phyloP scores from a whole-genome alignment of 2,797 vertebrate species.

The Eupleurogrammus muticus region DNA sequence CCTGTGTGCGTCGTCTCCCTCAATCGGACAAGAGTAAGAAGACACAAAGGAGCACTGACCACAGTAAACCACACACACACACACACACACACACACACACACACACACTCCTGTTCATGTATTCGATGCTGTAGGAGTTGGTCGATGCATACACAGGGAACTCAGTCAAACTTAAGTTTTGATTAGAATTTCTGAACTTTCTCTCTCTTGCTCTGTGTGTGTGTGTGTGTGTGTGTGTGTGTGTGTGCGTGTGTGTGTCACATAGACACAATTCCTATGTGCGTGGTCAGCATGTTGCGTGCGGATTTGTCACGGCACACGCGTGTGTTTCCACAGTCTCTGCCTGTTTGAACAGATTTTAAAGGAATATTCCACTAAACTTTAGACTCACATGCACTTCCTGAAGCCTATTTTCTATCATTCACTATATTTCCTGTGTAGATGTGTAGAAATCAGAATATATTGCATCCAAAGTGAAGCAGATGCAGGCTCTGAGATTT shows the following conservation, averaged over 20 bases:
- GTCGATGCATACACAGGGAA: conserved; percentile 39
- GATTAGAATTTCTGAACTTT: neutral
- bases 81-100: conserved; percentile 30
- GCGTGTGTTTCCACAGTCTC: conserved; percentile 28
- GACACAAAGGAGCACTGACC: conserved; percentile 79
- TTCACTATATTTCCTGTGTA: no score
- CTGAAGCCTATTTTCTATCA: no score
- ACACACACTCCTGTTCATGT: conserved; percentile 39
- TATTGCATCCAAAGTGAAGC: no score
- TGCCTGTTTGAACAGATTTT: conserved; percentile 49
- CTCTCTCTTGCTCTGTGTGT: neutral
- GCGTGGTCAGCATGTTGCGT: conserved; percentile 1
- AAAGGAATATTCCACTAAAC: conserved; percentile 58
- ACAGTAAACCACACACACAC: conserved; percentile 31
- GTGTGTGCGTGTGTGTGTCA: neutral
- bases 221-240: neutral
- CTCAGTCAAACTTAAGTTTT: conserved; percentile 3
- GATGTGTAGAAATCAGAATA: no score
- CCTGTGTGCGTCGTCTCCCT: conserved; percentile 69
- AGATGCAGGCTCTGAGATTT: no score
- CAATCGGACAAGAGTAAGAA: conserved; percentile 60
- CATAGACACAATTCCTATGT: neutral
- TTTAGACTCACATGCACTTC: conserved; percentile 28
- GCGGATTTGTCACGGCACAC: conserved; percentile 20
- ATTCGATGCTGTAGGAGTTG: conserved; percentile 47